Percentiles rank a stretch among this genome's conserved stretches.
Conservation (phyloP, 2,888 invertebrate species). For the Xylocampa areola region DNA sequence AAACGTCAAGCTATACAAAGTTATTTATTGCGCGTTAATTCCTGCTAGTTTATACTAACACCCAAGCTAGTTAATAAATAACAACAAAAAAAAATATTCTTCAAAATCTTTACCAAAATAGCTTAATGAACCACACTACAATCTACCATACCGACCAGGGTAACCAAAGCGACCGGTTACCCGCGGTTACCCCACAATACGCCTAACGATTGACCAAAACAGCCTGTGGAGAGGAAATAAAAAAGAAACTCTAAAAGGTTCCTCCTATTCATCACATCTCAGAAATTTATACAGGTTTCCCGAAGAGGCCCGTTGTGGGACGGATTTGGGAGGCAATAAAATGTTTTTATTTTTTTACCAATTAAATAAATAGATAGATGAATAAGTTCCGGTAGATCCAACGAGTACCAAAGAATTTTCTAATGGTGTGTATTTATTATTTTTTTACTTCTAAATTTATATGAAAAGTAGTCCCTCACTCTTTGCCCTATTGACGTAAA, state of each 20-base stretch:
- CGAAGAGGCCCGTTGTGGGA: conserved; percentile 7
- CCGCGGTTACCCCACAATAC: conserved; percentile 6
- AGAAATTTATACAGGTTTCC: conserved; percentile 37
- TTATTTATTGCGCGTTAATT: too few species aligned
- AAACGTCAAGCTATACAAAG: too few species aligned
- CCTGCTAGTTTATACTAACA: too few species aligned
- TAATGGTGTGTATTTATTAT: too few species aligned
- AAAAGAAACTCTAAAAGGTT: conserved; percentile 25
- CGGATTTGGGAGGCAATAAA: conserved; percentile 6
- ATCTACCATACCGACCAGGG: neutral
- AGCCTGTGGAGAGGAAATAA: conserved; percentile 13
- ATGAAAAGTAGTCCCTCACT: too few species aligned
- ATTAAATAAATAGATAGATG: too few species aligned
- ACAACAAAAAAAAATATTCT: too few species aligned
- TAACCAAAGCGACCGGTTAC: neutral
- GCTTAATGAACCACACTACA: neutral
- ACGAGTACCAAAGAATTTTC: too few species aligned
- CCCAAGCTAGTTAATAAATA: too few species aligned
- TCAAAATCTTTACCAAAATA: neutral
- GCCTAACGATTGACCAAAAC: conserved; percentile 20
- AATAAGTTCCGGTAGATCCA: too few species aligned
- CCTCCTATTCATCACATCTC: conserved; percentile 32
- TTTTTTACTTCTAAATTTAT: too few species aligned
- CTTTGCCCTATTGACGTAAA: too few species aligned
- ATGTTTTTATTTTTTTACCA: neutral